These are phyloP conservation scores for Haliclystus octoradiatus DNA, from an alignment of 30 jellyfish, hydroid and myxozoan species.

Conservation along the genomic window DNA sequence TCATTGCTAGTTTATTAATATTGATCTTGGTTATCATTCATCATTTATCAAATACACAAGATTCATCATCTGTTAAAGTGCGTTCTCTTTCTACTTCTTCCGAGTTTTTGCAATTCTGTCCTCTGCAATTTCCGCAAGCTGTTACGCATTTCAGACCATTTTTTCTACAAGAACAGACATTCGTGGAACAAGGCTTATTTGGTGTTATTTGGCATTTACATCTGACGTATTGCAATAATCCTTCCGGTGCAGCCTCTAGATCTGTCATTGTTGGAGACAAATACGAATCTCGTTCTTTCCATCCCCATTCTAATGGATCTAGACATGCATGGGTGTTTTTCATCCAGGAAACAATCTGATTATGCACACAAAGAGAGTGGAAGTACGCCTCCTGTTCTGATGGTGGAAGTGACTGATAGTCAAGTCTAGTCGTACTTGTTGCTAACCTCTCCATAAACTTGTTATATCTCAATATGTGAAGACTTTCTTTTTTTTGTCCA, in stretches of 20 bases:
- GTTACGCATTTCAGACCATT: slow-evolving; percentile 31
- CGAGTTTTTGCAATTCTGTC: slow-evolving; percentile 30
- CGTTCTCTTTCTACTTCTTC: slow-evolving; percentile 1
- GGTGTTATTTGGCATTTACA: slow-evolving; percentile 43
- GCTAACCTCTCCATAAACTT: neutral
- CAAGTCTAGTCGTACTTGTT: neutral
- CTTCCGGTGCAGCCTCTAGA: slow-evolving; percentile 33
- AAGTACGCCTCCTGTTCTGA: slow-evolving; percentile 30
- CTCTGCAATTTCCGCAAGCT: slow-evolving; percentile 46
- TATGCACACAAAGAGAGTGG: slow-evolving; percentile 19
- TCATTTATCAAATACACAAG: too few relatives aligned
- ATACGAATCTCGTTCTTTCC: slow-evolving; percentile 1
- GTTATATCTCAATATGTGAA: neutral
- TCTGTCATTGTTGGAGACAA: slow-evolving; percentile 38
- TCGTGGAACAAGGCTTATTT: slow-evolving; percentile 39
- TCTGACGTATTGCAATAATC: slow-evolving; percentile 16
- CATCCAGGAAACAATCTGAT: slow-evolving; percentile 2
- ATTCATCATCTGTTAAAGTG: too few relatives aligned
- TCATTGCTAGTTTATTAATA: too few relatives aligned
- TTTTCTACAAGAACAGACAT: slow-evolving; percentile 29
- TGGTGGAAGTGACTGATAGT: slow-evolving; percentile 40
- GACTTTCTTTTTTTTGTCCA: slow-evolving; percentile 8
- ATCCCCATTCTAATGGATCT: slow-evolving; percentile 9
- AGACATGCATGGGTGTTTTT: neutral
- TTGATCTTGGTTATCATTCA: too few relatives aligned